phyloP scores from a whole-genome alignment of 2,888 invertebrate genomes.

The Diogma glabrata region DNA sequence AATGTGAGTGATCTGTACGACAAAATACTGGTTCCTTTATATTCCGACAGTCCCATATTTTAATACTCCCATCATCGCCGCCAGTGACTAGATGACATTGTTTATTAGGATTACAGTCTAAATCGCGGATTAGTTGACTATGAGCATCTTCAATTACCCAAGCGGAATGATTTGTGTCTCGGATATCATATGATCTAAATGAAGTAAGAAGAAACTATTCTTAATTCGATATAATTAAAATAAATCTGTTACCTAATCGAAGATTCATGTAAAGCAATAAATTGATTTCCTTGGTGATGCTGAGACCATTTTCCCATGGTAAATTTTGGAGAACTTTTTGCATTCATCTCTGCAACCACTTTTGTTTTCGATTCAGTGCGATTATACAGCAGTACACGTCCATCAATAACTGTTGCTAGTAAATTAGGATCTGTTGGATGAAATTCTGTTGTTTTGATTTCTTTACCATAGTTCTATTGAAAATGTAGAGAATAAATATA shows the following conservation, averaged over 20 bases:
- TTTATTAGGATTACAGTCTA: constrained; percentile 97
- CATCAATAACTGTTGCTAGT: constrained; percentile 65
- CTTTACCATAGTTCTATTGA: constrained; percentile 46
- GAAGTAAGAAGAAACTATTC: not conserved
- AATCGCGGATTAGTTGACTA: constrained; percentile 73
- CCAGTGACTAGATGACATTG: constrained; percentile 88
- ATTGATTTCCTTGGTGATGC: constrained; percentile 58
- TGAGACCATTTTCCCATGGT: constrained; percentile 91
- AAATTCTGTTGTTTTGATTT: constrained; percentile 74
- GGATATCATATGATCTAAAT: constrained; percentile 78
- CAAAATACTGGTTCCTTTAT: constrained; percentile 65
- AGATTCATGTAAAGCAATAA: constrained; percentile 78
- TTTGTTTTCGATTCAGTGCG: constrained; percentile 42
- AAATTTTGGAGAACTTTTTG: constrained; percentile 65
- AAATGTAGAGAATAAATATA: constrained; percentile 7
- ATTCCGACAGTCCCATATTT: constrained; percentile 93
- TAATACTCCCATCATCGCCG: constrained; percentile 90
- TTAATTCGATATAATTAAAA: not conserved
- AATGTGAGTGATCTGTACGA: constrained; percentile 76
- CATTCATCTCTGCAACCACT: constrained; percentile 41
- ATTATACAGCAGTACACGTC: constrained; percentile 67
- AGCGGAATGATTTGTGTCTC: constrained; percentile 59
- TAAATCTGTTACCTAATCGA: constrained; percentile 39
- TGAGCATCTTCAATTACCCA: constrained; percentile 84
- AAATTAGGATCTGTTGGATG: constrained; percentile 68